phyloP scores from a whole-genome alignment of 2,797 vertebrate genomes.

The Eospalax fontanierii region DNA sequence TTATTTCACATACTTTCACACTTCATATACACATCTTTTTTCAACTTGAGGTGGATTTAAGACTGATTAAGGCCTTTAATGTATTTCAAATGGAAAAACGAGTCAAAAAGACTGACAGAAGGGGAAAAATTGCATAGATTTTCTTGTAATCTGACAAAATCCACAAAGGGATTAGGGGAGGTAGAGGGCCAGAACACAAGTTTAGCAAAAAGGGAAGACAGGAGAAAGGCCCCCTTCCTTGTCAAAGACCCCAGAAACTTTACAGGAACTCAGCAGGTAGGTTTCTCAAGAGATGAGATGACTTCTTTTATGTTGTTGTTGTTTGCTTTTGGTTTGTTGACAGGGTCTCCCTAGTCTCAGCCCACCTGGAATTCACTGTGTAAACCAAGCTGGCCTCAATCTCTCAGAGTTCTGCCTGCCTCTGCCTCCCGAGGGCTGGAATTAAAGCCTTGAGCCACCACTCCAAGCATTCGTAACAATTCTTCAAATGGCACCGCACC shows the following conservation, averaged over 20 bases:
- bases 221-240: neutral
- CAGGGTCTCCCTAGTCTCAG: too few relatives aligned
- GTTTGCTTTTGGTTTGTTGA: too few relatives aligned
- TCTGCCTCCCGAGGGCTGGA: too few relatives aligned
- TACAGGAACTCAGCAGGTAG: neutral
- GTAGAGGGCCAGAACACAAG: neutral
- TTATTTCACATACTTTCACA: slow-evolving; percentile 33
- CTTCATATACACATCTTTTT: slow-evolving; percentile 56
- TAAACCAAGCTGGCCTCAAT: too few relatives aligned
- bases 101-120: slow-evolving; percentile 32
- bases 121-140: neutral
- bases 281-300: neutral
- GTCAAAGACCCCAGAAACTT: neutral
- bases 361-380: too few relatives aligned
- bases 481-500: slow-evolving; percentile 11
- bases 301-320: neutral
- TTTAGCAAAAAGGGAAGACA: neutral
- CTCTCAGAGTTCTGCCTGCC: too few relatives aligned
- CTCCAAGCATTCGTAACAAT: neutral
- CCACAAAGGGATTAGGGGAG: neutral
- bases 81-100: slow-evolving; percentile 26
- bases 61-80: slow-evolving; percentile 31
- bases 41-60: neutral
- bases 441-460: too few relatives aligned
- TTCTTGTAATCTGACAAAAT: slow-evolving; percentile 15